These are phyloP conservation scores for Margarornis squamiger DNA, from an alignment of 2,797 vertebrate genomes.

Conservation along the genomic window DNA sequence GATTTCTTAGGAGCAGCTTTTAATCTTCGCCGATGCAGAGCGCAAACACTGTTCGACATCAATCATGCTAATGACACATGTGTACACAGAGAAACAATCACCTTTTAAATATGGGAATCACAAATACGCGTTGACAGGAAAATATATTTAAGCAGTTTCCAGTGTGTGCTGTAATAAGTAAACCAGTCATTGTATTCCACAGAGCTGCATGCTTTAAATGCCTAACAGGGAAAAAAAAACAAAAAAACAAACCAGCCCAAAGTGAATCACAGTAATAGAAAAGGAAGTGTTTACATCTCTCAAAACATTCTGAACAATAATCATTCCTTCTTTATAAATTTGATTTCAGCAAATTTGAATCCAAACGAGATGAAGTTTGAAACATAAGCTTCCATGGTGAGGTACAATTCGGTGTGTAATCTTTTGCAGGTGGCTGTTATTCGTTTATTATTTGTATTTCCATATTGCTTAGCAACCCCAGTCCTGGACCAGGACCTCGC, in stretches of 20 bases:
- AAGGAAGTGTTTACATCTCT: constrained; percentile 29
- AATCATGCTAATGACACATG: background rate
- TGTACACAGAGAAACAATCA: constrained; percentile 1
- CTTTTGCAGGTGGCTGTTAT: constrained; percentile 53
- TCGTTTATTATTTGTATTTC: constrained; percentile 62
- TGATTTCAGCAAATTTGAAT: constrained; percentile 15
- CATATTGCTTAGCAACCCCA: constrained; percentile 63
- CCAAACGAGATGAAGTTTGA: constrained; percentile 15
- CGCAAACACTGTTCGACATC: constrained; percentile 23
- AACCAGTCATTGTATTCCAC: constrained; percentile 27
- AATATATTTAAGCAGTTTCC: background rate
- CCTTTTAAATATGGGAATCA: constrained; percentile 26
- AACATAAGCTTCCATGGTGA: background rate
- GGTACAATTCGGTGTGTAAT: constrained; percentile 24
- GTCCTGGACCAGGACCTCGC: constrained; percentile 10
- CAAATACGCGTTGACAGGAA: constrained; percentile 8
- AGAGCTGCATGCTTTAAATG: background rate
- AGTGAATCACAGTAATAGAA: constrained; percentile 6
- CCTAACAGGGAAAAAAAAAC: background rate
- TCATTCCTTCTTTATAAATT: constrained; percentile 28
- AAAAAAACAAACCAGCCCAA: background rate
- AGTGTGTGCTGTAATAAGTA: constrained; percentile 5
- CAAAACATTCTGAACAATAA: background rate
- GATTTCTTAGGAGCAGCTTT: constrained; percentile 21
- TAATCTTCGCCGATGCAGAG: background rate